Evolutionary conservation across 2,888 invertebrate genomes (phyloP).

Genomic region (Diaphora mendica): DNA sequence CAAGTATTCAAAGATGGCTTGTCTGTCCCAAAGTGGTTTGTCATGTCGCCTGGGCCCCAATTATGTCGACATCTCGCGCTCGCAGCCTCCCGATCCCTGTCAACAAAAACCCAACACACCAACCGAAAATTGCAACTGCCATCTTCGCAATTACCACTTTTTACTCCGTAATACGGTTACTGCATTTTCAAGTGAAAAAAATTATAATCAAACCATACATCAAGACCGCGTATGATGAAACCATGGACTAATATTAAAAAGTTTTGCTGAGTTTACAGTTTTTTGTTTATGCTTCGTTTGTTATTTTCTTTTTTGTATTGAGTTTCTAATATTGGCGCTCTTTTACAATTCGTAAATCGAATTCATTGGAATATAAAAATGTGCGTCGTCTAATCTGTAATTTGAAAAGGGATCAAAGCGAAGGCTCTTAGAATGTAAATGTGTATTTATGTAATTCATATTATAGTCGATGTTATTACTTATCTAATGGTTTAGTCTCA

Average conservation of each 20-base stretch:
- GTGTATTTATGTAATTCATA: conserved; percentile 6
- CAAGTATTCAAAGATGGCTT: conserved; percentile 49
- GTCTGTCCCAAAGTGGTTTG: conserved; percentile 51
- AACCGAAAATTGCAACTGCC: conserved; percentile 73
- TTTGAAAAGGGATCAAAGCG: conserved; percentile 21
- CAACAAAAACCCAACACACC: conserved; percentile 67
- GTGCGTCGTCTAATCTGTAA: conserved; percentile 11
- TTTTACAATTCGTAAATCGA: not conserved
- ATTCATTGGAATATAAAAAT: conserved; percentile 6
- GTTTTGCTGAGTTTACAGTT: conserved; percentile 31
- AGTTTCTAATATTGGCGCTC: conserved; percentile 15
- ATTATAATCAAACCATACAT: conserved; percentile 51
- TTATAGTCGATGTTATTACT: conserved; percentile 10
- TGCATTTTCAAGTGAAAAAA: conserved; percentile 59
- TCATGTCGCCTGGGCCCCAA: conserved; percentile 54
- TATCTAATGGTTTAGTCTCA: not conserved
- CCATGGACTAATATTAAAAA: conserved; percentile 37
- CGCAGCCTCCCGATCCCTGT: conserved; percentile 30
- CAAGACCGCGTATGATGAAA: conserved; percentile 46
- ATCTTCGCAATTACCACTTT: conserved; percentile 76
- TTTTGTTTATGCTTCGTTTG: conserved; percentile 20
- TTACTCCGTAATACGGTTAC: conserved; percentile 66
- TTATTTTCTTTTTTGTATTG: conserved; percentile 31
- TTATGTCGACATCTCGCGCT: conserved; percentile 60
- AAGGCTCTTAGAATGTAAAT: not conserved